Evolutionary conservation across 1,140 invertebrate species (phyloP), one percentile per base, ranked within the genome.

Genomic region (Sminthurides bifidus): DNA sequence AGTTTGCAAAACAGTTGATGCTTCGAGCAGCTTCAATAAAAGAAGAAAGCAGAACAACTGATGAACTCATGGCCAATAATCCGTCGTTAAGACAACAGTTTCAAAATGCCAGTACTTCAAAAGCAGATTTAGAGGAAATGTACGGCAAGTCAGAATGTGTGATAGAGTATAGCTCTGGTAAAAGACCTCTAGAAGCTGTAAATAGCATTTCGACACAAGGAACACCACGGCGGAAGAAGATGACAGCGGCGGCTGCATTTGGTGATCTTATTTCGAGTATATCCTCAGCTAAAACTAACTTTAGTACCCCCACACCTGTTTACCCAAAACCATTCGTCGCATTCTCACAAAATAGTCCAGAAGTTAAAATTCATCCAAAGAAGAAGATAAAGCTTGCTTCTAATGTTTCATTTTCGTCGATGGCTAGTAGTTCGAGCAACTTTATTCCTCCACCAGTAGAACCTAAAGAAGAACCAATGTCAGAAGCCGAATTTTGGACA

Each of bases 321-420:
- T 51, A 33, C 17, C 10, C 48, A 3, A 56, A 56, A 43, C 37
- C 54, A 1, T 56, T 31, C 33, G 29, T 30, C 0, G 54, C 54
- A 0, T 56, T 56, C 26, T 43, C 54, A 14, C 21, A 56, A 56
- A 56, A 38, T 40, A 35, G 30, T 12, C 14, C 31, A 31, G 29
- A 15, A 5, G 2, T 4, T 29, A 4, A 49, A 49, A 21, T 17
- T 8, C 3, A 5, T 30, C 4, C 31, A 35, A 49, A 21, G 46
- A 49, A 49, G 24, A 49, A 49, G 19, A 49, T 49, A 17, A 49
- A 49, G 24, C 24, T 49, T 17, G 24, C 46, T 5, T 8, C 43
- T 8, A 45, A n/a, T n/a, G n/a, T n/a, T n/a, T n/a, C n/a, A 15
- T 23, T 23, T 14, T 29, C 14, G 30, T 10, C 8, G 24, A 26